phyloP scores from a whole-genome alignment of 2,797 vertebrate species.

The Pristis pectinata region DNA sequence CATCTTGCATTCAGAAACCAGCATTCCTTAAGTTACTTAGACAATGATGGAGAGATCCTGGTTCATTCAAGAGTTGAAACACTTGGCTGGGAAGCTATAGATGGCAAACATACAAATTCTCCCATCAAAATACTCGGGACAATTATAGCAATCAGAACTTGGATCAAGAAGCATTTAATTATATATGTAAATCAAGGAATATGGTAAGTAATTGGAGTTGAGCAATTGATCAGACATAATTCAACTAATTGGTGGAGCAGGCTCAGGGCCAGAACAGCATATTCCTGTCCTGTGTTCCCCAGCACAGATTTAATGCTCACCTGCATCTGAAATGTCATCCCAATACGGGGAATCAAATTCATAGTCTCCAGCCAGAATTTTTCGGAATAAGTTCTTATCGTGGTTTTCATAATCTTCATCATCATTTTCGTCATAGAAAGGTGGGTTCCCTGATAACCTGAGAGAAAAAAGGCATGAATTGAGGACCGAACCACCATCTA shows the following conservation, averaged over 20 bases:
- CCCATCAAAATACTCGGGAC: not conserved
- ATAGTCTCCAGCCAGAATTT: constrained; percentile 91
- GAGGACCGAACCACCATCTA: not conserved
- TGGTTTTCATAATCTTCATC: constrained; percentile 97
- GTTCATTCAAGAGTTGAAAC: not conserved
- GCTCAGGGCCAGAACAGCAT: not conserved
- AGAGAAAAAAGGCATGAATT: not conserved
- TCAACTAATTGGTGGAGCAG: not conserved
- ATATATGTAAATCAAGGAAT: not conserved
- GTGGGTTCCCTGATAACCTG: constrained; percentile 92
- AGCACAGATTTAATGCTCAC: constrained; percentile 52
- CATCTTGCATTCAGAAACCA: too few relatives aligned
- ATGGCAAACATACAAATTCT: not conserved
- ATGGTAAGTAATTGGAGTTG: not conserved
- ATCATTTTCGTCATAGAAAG: constrained; percentile 91
- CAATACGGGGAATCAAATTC: constrained; percentile 97
- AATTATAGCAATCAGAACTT: not conserved
- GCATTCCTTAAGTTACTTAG: too few relatives aligned
- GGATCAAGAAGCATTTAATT: not conserved
- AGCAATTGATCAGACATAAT: not conserved
- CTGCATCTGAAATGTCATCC: constrained; percentile 96
- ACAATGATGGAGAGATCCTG: not conserved
- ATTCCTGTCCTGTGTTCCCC: too few relatives aligned
- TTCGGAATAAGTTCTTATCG: constrained; percentile 93
- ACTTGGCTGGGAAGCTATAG: too few relatives aligned